Conservation (phyloP, 2,888 invertebrate species). For the Craniophora ligustri region DNA sequence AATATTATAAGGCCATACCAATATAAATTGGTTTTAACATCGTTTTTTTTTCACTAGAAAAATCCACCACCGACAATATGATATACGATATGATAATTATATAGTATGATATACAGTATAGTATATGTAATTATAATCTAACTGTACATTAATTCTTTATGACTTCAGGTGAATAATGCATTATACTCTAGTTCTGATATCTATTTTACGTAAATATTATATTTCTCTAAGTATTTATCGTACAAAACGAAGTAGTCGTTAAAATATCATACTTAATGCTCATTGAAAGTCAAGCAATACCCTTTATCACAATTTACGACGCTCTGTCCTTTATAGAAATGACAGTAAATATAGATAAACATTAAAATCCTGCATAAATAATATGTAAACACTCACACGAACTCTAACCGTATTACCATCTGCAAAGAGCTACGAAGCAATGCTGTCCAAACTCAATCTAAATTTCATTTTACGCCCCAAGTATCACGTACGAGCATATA, state of each 20-base stretch:
- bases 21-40: no score
- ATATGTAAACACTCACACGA: constrained; percentile 53
- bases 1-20: no score
- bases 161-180: no score
- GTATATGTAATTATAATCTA: no score
- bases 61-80: no score
- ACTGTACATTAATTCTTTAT: no score
- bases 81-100: no score
- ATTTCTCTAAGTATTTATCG: neutral
- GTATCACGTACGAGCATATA: constrained; percentile 85
- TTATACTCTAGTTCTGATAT: no score
- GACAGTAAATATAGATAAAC: constrained; percentile 36
- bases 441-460: constrained; percentile 85
- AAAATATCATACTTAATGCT: neutral
- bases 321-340: constrained; percentile 20
- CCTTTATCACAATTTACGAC: constrained; percentile 14
- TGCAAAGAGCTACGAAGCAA: constrained; percentile 67
- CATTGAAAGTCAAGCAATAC: constrained; percentile 13
- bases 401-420: constrained; percentile 51
- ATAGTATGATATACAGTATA: no score
- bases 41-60: no score
- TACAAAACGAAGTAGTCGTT: no score
- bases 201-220: neutral
- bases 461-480: constrained; percentile 88
- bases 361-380: constrained; percentile 52